Base-by-base conservation (phyloP, 2,888 invertebrate species). In the Epinotia bilunana region DNA sequence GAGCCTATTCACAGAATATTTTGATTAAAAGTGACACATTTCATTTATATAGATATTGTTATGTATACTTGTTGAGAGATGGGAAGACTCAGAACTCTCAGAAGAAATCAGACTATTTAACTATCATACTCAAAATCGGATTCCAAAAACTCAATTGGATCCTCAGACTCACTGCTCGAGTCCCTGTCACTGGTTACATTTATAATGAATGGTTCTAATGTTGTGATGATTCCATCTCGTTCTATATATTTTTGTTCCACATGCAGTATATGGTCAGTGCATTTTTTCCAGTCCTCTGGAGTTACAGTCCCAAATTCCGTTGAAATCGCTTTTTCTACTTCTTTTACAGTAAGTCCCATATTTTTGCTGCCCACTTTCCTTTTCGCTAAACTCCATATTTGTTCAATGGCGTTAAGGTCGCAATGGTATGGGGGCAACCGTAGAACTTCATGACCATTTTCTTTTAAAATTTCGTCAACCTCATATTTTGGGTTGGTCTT, bases 241-340 rank as follows among this genome's bases (percentile, higher is more conserved):
- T 46, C 53, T 65, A 53, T 53, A 28, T 65, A 65, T 53, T 65
- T 65, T 49, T 53, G 65, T 49, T 53, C 67, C 33, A 33, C 53
- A 55, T 67, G 53, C 33, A 55, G 53, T 28, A 67, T 28, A 53
- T 67, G 67, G n/a, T 55, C 55, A 57, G 53, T 57, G 55, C 55
- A 57, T 67, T 28, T 39, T 55, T 53, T 55, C 53, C 53, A 46
- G 64, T 46, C 12, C n/a, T 62, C 16, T 61, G 28, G 28, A 33
- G 60, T 61, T 61, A 13, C 63, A 23, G 63, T 13, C 53, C 63
- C 46, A 64, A 64, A 46, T 46, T 64, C 43, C 12, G 20, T 46
- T 39, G 62, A 62, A 62, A 62, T 62, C n/a, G 62, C 62, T 62
- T 62, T 63, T 63, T 63, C 39, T 39, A 39, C 39, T 7, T 39